Base-by-base conservation (phyloP, 2,888 invertebrate genomes). In the Caenorhabditis sp. region DNA sequence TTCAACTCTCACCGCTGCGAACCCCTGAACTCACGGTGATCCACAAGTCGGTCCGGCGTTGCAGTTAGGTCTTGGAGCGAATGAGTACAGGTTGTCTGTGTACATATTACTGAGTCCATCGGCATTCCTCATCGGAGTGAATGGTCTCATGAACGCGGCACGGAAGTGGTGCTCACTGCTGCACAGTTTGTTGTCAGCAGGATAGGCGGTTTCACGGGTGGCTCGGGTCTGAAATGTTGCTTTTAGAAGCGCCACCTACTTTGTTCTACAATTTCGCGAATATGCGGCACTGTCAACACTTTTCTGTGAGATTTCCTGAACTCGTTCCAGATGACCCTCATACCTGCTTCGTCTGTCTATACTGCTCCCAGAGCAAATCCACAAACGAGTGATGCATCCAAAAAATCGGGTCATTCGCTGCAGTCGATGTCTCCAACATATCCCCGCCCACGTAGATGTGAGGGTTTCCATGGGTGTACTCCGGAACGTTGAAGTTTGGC, bases 371-470 rank as follows among this genome's bases (percentile, higher is more conserved):
- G 7, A 93, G 75, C 28, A 90, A 85, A 82, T 93, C 93, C 14
- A 92, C 90, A 79, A 92, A 93, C 14, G 90, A 86, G 80, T 93
- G 93, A 70, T 91, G 91, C 35, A 93, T 76, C 86, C 89, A 93
- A 85, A 93, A 93, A 26, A 92, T 85, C 0, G 93, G 93, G 83
- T 93, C 93, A 64, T 91, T 92, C 4, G 92, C 92, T 0, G 93
- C 90, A 0, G 91, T 88, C 2, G 88, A 84, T 0, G 91, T 90
- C 28, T 92, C 90, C 22, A 88, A 75, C 92, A 92, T 92, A 56
- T 91, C 88, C 0, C 92, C 92, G 12, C 92, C 92, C 22, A 92
- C 88, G 84, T 87, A 92, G 51, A 91, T 87, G 83, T 92, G 92
- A 0, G 89, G 88, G 31, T 90, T 90, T 8, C 90, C 89, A 64